A percentile compares a stretch with the other conserved stretches of the same genome.
Conservation (phyloP, 2,113 vertebrate genomes). For the Pygathrix nemaeus region DNA sequence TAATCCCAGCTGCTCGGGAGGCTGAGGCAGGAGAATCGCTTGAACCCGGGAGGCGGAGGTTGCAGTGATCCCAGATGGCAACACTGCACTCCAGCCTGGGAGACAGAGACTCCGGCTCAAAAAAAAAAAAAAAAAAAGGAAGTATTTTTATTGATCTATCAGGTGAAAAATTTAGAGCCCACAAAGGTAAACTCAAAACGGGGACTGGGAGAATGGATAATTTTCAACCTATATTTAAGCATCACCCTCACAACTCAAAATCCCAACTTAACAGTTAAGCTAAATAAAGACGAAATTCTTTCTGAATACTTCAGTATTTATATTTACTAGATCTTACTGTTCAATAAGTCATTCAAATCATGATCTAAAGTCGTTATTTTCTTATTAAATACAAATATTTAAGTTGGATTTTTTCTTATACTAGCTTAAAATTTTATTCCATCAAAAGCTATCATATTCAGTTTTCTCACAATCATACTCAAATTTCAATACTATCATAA, state of each 20-base stretch:
- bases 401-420: conserved; percentile 23
- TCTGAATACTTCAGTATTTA: neutral
- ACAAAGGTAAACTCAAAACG: neutral
- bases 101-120: too few species aligned
- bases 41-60: too few species aligned
- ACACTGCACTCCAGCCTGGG: too few species aligned
- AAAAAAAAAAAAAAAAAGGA: too few species aligned
- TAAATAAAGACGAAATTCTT: conserved; percentile 19
- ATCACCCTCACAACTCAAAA: conserved; percentile 41
- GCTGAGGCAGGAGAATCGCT: too few species aligned
- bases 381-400: conserved; percentile 28
- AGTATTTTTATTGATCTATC: neutral
- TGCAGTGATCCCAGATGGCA: too few species aligned
- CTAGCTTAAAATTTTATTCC: conserved; percentile 43
- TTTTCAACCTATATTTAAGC: neutral
- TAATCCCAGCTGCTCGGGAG: too few species aligned
- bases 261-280: conserved; percentile 24
- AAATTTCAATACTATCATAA: neutral
- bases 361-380: neutral
- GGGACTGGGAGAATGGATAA: neutral
- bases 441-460: conserved; percentile 27
- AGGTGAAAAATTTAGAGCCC: conserved; percentile 28
- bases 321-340: conserved; percentile 17
- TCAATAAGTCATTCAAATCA: neutral
- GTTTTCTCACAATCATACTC: neutral